These are phyloP conservation scores for Parnassius glacialis DNA, from an alignment of 2,888 invertebrate genomes.

Conservation along the genomic window DNA sequence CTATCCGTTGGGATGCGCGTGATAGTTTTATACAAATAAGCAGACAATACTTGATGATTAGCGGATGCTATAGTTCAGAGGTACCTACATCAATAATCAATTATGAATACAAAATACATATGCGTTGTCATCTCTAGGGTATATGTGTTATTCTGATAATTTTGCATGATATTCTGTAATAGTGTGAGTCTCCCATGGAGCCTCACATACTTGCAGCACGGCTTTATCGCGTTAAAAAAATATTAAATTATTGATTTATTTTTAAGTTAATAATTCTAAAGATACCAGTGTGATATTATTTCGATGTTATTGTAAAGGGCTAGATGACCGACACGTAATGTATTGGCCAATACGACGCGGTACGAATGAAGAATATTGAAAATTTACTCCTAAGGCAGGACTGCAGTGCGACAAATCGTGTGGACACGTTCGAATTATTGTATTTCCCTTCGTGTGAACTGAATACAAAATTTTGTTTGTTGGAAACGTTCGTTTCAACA, in stretches of 20 bases:
- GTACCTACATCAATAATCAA: too few species aligned
- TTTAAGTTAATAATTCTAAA: too few species aligned
- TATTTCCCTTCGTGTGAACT: conserved; percentile 37
- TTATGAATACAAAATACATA: too few species aligned
- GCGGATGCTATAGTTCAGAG: too few species aligned
- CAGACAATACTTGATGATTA: too few species aligned
- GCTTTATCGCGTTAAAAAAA: too few species aligned
- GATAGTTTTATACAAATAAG: too few species aligned
- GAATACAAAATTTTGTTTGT: conserved; percentile 52
- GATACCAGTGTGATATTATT: neutral
- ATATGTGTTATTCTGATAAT: too few species aligned
- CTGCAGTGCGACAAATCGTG: conserved; percentile 74
- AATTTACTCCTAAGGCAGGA: conserved; percentile 43
- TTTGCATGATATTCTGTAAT: too few species aligned
- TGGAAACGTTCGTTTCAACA: conserved; percentile 44
- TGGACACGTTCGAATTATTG: conserved; percentile 55
- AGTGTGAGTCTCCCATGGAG: neutral
- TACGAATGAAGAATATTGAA: conserved; percentile 52
- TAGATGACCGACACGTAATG: conserved; percentile 34
- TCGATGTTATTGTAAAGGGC: conserved; percentile 5
- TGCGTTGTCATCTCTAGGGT: too few species aligned
- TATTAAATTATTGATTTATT: neutral
- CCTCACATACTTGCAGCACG: neutral
- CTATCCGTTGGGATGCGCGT: too few species aligned
- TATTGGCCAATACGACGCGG: conserved; percentile 31